Percentiles rank a stretch among this genome's conserved stretches.
Conservation (phyloP, 2,888 invertebrate species). For the Eurois occulta region DNA sequence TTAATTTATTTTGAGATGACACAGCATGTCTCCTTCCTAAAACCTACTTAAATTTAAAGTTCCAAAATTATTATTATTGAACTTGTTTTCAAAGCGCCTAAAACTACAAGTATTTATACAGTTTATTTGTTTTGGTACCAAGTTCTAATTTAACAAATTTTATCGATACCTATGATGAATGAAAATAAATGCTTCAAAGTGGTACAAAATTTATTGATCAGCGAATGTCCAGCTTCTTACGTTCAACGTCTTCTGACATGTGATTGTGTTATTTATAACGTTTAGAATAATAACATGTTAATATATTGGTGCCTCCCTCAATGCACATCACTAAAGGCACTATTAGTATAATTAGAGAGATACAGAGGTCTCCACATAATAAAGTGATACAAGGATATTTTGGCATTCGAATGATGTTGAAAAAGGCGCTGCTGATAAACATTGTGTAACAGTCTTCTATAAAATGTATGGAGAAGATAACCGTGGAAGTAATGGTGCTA, state of each 20-base stretch:
- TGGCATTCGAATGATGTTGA: background rate
- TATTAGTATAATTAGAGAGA: background rate
- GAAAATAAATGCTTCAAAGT: background rate
- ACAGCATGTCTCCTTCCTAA: background rate
- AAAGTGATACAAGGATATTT: background rate
- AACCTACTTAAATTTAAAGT: too few relatives aligned
- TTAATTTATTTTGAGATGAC: background rate
- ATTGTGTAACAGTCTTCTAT: background rate
- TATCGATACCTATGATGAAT: too few relatives aligned
- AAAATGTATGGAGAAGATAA: background rate
- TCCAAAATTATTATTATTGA: too few relatives aligned
- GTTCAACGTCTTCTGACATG: slow-evolving; percentile 14
- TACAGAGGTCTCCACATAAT: background rate
- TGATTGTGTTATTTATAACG: background rate
- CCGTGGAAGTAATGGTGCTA: background rate
- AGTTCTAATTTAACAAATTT: background rate
- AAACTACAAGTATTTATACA: background rate
- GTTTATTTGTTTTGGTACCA: background rate
- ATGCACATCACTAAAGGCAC: slow-evolving; percentile 11
- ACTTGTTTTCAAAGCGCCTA: background rate
- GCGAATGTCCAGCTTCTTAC: slow-evolving; percentile 9
- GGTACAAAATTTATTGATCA: slow-evolving; percentile 16
- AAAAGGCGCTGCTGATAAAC: background rate
- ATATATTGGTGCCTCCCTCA: background rate
- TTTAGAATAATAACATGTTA: background rate